phyloP scores from a whole-genome alignment of 2,797 vertebrate species.

The Numenius phaeopus region DNA sequence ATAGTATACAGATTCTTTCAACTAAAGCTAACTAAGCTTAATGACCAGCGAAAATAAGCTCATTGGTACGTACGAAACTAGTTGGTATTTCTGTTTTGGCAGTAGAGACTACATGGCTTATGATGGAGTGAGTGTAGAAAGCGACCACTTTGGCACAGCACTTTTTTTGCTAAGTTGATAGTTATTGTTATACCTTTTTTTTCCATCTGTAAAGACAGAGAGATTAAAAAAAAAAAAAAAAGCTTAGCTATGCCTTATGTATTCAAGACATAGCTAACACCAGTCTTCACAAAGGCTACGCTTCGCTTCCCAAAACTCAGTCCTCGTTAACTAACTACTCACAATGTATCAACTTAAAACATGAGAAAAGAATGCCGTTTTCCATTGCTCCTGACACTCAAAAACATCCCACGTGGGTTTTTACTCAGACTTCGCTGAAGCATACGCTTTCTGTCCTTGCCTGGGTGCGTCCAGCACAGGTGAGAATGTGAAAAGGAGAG shows the following conservation, averaged over 20 bases:
- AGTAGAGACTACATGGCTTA: not conserved
- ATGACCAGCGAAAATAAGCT: not conserved
- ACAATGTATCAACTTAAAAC: not conserved
- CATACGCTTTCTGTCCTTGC: not conserved
- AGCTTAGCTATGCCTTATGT: fast-evolving
- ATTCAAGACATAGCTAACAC: not conserved
- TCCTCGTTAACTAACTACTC: not conserved
- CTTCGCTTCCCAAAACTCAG: not conserved
- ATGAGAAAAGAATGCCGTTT: not conserved
- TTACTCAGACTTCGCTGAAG: not conserved
- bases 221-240: not conserved
- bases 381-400: not conserved
- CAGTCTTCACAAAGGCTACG: not conserved
- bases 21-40: not conserved
- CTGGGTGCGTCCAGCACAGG: not conserved
- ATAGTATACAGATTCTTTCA: not conserved
- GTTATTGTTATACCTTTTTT: not conserved
- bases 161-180: fast-evolving
- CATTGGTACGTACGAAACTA: not conserved
- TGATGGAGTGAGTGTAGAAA: not conserved
- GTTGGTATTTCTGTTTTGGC: not conserved
- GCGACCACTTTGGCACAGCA: not conserved
- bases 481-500: fast-evolving
- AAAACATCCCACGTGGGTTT: not conserved
- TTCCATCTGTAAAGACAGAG: not conserved